Evolutionary conservation across 30 jellyfish, hydroid and myxozoan genomes (phyloP), one percentile per base, ranked within the genome.

Genomic region (Clytia hemisphaerica): DNA sequence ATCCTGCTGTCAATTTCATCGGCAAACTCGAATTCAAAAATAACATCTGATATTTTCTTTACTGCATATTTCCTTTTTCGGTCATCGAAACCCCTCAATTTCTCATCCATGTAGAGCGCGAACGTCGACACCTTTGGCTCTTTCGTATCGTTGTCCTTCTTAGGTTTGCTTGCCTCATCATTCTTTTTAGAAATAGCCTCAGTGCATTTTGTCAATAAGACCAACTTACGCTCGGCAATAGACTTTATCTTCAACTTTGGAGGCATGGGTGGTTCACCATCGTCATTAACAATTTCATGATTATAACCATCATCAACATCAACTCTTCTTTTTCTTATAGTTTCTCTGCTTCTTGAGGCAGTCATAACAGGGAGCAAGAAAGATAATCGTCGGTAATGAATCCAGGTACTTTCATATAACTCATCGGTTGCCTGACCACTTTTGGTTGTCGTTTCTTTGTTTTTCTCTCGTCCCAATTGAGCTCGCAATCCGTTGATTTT

Each of bases 301-400:
- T 53, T 24, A 16, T 53, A 18, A 15, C 15, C 34, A 16, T 53
- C 67, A 10, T 60, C 73, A 9, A n/a, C 63, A 10, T 21, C 22
- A 9, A 63, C 16, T 14, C 14, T 60, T 10, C 16, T 4, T 38
- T 22, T 10, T 45, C 35, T 18, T 29, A 25, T 28, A 25, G 67
- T 70, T 61, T 70, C 82, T 24, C 82, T 70, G 55, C 76, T 70
- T 61, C 49, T 70, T 22, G 67, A 59, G 1, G 76, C 75, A 26
- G 34, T 59, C 74, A 70, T 70, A 51, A 15, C 34, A 12, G 66
- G 9, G 21, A 12, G 10, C 30, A 51, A 51, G 30, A 51, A 51
- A 9, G 14, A 15, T 26, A 60, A 25, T n/a, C 16, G 16, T 26
- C 26, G 9, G 18, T 60, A 60, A 32, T 60, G 64, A 9, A 32